These are phyloP conservation scores for Pangasius larnaudii DNA, from an alignment of 2,797 vertebrate species.

Conservation along the genomic window DNA sequence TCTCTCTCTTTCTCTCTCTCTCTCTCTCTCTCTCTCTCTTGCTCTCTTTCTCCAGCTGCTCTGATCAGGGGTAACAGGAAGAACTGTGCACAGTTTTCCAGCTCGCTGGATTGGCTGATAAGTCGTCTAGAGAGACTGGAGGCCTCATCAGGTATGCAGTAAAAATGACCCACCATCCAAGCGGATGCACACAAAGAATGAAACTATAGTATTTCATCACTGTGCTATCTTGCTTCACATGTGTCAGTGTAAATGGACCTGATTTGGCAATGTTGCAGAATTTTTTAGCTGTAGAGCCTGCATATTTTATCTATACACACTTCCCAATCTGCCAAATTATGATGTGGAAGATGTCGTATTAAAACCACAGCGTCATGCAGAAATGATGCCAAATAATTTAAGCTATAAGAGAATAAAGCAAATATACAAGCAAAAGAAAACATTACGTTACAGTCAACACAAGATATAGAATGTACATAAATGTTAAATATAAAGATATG, in stretches of 20 bases:
- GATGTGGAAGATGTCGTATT: not conserved
- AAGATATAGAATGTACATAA: not conserved
- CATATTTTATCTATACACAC: no score
- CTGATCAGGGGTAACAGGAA: constrained; percentile 96
- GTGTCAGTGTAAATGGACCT: not conserved
- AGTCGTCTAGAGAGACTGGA: constrained; percentile 93
- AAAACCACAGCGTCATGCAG: not conserved
- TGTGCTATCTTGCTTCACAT: not conserved
- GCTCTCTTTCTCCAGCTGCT: constrained; percentile 77
- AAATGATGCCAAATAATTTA: not conserved
- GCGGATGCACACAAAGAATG: not conserved
- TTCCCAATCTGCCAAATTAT: not conserved
- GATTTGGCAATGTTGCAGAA: not conserved
- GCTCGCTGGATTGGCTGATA: constrained; percentile 93
- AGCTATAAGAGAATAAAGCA: not conserved
- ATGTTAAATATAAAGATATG: not conserved
- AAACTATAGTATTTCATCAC: not conserved
- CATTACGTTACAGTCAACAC: not conserved
- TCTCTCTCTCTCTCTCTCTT: not conserved
- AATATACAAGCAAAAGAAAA: not conserved
- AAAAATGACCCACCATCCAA: constrained; percentile 1
- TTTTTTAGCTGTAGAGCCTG: not conserved
- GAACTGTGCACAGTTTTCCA: constrained; percentile 96
- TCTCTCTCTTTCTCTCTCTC: constrained; percentile 3
- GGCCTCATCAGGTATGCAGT: constrained; percentile 88